Evolutionary conservation across 2,888 invertebrate genomes (phyloP), one percentile per base, ranked within the genome.

Genomic region (Watsonalla cultraria): DNA sequence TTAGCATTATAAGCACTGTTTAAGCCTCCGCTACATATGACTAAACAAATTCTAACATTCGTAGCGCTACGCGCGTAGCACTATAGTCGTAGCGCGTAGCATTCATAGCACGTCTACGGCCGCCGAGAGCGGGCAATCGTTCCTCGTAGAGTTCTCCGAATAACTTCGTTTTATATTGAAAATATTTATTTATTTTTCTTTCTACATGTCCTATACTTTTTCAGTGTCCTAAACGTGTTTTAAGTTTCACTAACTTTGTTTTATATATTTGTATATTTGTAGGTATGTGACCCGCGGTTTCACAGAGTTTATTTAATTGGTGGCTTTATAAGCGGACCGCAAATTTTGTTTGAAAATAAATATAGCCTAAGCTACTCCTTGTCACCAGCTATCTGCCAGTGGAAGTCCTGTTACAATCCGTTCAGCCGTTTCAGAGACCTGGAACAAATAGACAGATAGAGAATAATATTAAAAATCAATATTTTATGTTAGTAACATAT

Each of bases 31-130:
- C 24, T 24, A 24, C 24, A 24, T 24, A 24, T 24, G 24, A 24
- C 24, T 24, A 24, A 24, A 24, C 24, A 24, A 24, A 24, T 64
- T 55, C 53, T 61, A 64, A 68, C 51, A 56, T 56, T 54, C 61
- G 63, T 67, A 63, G 67, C 61, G 50, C 14, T 46, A 51, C 64
- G 74, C 66, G 62, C 65, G 65, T 69, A 66, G 59, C 0, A 9
- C 37, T 37, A 37, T 49, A 49, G 37, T 14, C 49, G 37, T 49
- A 50, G 51, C 56, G 53, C 62, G 76, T 79, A 75, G 78, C 67
- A 84, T 81, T 85, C 85, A 82, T 83, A 83, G 84, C 86, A 86
- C 85, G 82, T 85, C 79, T 81, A 80, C 78, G 68, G 62, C 57
- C 66, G 70, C 78, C 79, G 70, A 73, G 65, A 70, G 60, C 64